Evolutionary conservation across 53 echinoderm and acorn worm genomes (phyloP), one percentile per base, ranked within the genome.

Genomic region (Temnopleurus reevesii): DNA sequence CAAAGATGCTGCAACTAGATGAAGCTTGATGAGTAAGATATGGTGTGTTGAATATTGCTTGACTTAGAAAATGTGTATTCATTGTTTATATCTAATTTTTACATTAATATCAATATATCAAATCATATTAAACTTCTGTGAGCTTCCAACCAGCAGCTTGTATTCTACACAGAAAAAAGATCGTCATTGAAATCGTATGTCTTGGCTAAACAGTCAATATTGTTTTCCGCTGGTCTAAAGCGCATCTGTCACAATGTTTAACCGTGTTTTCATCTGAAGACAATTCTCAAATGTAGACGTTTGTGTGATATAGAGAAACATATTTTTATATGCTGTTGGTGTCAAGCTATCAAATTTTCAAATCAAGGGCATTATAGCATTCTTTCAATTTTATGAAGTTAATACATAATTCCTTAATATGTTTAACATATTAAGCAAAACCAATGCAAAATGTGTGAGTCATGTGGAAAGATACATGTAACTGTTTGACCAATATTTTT

Each of bases 71-170:
- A n/a, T 21, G 41, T 71, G 71, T 71, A 71, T 71, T 71, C 71
- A 21, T 41, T 71, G 41, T 71, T 71, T 71, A 71, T 71, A 36
- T 41, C 38, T 38, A 8, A 19, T n/a, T 71, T 41, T 41, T 71
- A 19, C 71, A 13, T 12, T n/a, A 71, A n/a, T n/a, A n/a, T n/a
- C n/a, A n/a, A n/a, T n/a, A n/a, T n/a, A n/a, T n/a, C n/a, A 41
- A 28, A 15, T 46, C 27, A 49, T 19, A 15, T 56, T 83, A 33
- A 29, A 51, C 30, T 81, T 83, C 19, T 54, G 51, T 19, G 38
- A 83, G 54, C 83, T 83, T 83, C 83, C 83, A 56, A 83, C 31
- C 83, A 83, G 83, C 83, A 56, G n/a, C 55, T 54, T 83, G 83
- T 83, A 83, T 83, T 83, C 83, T 5, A 51, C 5, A 47, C 19